Evolutionary conservation across 2,888 invertebrate species (phyloP).

Genomic region (Erebia epiphron): DNA sequence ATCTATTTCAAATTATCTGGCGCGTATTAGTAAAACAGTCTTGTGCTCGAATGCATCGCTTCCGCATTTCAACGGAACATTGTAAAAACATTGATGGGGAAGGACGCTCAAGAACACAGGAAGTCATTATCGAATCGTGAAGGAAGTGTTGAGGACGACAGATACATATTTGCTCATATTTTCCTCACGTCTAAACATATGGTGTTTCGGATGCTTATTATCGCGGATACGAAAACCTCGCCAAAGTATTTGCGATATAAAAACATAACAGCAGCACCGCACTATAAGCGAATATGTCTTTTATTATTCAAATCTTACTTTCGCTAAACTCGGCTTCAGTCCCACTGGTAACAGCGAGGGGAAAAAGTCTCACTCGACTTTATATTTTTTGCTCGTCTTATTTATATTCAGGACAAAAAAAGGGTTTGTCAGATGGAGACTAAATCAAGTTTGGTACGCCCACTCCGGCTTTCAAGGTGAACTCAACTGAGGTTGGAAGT

Average conservation of each 20-base stretch:
- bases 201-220: slow-evolving; percentile 50
- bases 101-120: slow-evolving; percentile 74
- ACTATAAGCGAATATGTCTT: slow-evolving; percentile 67
- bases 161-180: slow-evolving; percentile 41
- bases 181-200: slow-evolving; percentile 47
- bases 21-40: slow-evolving; percentile 47
- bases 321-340: slow-evolving; percentile 66
- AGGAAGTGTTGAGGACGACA: slow-evolving; percentile 67
- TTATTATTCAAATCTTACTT: slow-evolving; percentile 76
- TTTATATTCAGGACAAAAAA: slow-evolving; percentile 81
- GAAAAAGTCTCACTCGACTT: slow-evolving; percentile 64
- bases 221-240: slow-evolving; percentile 45
- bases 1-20: slow-evolving; percentile 56
- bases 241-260: slow-evolving; percentile 52
- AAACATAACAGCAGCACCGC: slow-evolving; percentile 62
- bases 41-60: slow-evolving; percentile 56
- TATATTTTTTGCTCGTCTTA: slow-evolving; percentile 72
- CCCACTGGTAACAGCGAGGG: slow-evolving; percentile 59
- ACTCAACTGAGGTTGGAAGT: slow-evolving; percentile 66
- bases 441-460: slow-evolving; percentile 78
- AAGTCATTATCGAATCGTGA: slow-evolving; percentile 78
- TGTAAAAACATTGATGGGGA: slow-evolving; percentile 66
- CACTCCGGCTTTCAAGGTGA: slow-evolving; percentile 74
- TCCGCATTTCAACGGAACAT: slow-evolving; percentile 63
- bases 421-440: slow-evolving; percentile 79